A percentile compares a stretch with the other conserved stretches of the same genome.
These are phyloP conservation scores for Gastrophysa polygoni DNA, from an alignment of 2,888 invertebrate species.

Conservation along the genomic window DNA sequence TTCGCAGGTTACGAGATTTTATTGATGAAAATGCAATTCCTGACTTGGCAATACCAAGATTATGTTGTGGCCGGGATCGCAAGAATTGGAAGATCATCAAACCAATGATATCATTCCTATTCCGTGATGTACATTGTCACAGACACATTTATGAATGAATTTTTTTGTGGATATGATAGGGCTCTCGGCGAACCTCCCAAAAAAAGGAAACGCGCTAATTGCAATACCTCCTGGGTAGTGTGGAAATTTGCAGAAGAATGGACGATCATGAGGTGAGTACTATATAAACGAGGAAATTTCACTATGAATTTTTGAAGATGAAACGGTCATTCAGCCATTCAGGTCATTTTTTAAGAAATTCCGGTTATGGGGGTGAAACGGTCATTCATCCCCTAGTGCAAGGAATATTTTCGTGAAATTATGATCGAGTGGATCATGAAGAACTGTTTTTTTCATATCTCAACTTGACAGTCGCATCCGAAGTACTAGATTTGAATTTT, in stretches of 20 bases:
- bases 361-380: too few species aligned
- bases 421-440: too few species aligned
- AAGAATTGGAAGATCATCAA: not conserved
- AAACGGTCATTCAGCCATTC: too few species aligned
- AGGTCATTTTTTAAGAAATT: too few species aligned
- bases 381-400: too few species aligned
- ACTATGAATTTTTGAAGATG: too few species aligned
- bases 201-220: not conserved
- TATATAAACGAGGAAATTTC: too few species aligned
- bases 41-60: not conserved
- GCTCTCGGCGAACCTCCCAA: not conserved
- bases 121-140: not conserved
- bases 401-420: too few species aligned
- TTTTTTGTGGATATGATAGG: not conserved
- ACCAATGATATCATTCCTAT: not conserved
- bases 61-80: not conserved
- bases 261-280: too few species aligned
- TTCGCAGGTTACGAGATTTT: not conserved
- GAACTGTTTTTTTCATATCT: too few species aligned
- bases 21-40: not conserved
- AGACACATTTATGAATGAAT: not conserved
- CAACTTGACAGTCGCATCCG: too few species aligned
- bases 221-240: not conserved
- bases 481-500: too few species aligned
- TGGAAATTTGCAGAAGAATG: not conserved